Conservation (phyloP, 2,113 vertebrate genomes). For the Malaclemys terrapin region DNA sequence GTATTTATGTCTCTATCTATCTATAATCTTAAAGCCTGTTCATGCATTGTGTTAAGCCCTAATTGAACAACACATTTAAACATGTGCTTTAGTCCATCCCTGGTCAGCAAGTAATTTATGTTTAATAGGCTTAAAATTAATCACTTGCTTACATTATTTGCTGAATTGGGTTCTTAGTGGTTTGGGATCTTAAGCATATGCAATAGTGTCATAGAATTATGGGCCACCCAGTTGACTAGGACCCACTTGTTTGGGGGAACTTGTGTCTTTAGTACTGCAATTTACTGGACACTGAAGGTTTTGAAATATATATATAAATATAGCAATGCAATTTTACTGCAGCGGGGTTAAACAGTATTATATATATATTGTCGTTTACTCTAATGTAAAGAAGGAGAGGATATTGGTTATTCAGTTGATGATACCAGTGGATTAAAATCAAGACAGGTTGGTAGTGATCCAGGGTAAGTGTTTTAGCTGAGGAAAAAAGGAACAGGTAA, state of each 20-base stretch:
- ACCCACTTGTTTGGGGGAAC: neutral
- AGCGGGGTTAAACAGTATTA: no score
- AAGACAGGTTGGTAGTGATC: constrained; percentile 76
- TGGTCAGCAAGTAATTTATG: neutral
- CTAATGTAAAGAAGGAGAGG: constrained; percentile 42
- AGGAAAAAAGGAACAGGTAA: constrained; percentile 79
- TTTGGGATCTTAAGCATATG: neutral
- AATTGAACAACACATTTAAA: neutral
- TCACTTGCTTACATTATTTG: neutral
- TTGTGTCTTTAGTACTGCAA: constrained; percentile 3
- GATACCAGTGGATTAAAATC: constrained; percentile 74
- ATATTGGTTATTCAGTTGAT: constrained; percentile 73
- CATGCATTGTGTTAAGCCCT: neutral
- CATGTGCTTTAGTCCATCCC: neutral
- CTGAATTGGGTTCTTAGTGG: neutral
- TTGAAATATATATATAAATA: constrained; percentile 30
- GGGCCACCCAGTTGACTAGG: neutral
- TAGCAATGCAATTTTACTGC: no score
- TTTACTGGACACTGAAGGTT: constrained; percentile 12
- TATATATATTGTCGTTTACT: neutral
- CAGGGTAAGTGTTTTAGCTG: constrained; percentile 68
- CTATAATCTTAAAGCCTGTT: neutral
- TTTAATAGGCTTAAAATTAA: constrained; percentile 16
- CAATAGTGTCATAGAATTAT: rapidly evolving
- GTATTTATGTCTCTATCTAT: neutral